A percentile compares a stretch with the other conserved stretches of the same genome.
These are phyloP conservation scores for Colletes latitarsis DNA, from an alignment of 1,140 invertebrate genomes.

Conservation along the genomic window DNA sequence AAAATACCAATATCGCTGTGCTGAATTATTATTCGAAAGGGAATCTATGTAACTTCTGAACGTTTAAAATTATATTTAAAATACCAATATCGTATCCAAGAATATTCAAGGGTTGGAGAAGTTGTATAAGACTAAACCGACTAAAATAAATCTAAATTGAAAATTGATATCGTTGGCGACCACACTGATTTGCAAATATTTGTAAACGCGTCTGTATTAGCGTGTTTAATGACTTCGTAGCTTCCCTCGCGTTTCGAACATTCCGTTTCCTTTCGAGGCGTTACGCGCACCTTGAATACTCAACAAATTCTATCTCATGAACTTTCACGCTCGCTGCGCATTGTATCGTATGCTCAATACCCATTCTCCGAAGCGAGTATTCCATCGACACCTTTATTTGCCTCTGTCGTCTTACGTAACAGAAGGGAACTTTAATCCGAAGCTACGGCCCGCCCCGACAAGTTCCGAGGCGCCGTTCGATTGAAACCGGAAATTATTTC, in stretches of 20 bases:
- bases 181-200: too few relatives aligned
- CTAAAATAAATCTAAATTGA: too few relatives aligned
- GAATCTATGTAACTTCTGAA: too few relatives aligned
- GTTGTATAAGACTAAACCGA: too few relatives aligned
- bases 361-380: constrained; percentile 1
- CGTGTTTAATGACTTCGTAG: background rate
- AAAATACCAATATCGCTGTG: too few relatives aligned
- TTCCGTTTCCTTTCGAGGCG: background rate
- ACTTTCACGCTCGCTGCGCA: background rate
- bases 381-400: constrained; percentile 11
- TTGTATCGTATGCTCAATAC: background rate
- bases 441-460: background rate
- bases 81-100: too few relatives aligned
- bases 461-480: background rate
- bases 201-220: background rate
- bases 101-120: too few relatives aligned
- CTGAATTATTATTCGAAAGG: too few relatives aligned
- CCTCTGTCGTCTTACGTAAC: constrained; percentile 16
- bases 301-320: constrained; percentile 6
- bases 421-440: background rate
- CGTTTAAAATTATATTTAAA: too few relatives aligned
- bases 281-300: background rate
- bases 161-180: too few relatives aligned
- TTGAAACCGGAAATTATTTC: constrained; percentile 24
- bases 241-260: background rate